Evolutionary conservation across 2,888 invertebrate species (phyloP), one percentile per base, ranked within the genome.

Genomic region (Cryptophagus acutangulus): DNA sequence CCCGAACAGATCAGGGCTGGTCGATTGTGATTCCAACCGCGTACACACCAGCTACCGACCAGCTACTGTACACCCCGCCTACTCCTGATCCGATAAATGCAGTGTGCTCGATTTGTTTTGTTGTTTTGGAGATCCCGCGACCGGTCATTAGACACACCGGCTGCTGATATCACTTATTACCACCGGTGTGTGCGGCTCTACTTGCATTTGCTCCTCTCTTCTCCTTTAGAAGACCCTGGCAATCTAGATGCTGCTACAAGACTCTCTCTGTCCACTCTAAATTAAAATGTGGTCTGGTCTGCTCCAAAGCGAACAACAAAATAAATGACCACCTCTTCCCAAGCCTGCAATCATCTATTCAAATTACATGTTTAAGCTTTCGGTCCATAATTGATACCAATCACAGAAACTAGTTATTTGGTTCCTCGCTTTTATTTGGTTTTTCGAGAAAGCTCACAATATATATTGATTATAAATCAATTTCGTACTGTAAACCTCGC

Each of bases 31-130:
- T 65, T 63, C 67, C 52, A 54, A 55, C 53, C 66, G 62, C 64
- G 64, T 63, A 62, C 61, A 46, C 48, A 45, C 46, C 45, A 46
- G 52, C 58, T 58, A 58, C 58, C 51, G 57, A 31, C 29, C 57
- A 51, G 59, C 59, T 59, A 59, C 59, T 50, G 59, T 58, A 50
- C 58, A 63, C 62, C 62, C 64, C 66, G 66, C 66, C 66, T 57
- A 65, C 64, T 62, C 57, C 12, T 59, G 64, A 64, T 65, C 63
- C 66, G 67, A 67, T 67, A 66, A 66, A 65, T 65, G 64, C 64
- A 60, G 57, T 13, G 5, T 59, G 56, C 60, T 62, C 59, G 62
- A 45, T 49, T 62, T 63, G 61, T 61, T 65, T 64, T 59, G 61
- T 61, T 62, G 60, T 58, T 59, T 51, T 51, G 50, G 53, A 46